phyloP scores from a whole-genome alignment of 2,888 invertebrate genomes.

The Agrotis clavis region DNA sequence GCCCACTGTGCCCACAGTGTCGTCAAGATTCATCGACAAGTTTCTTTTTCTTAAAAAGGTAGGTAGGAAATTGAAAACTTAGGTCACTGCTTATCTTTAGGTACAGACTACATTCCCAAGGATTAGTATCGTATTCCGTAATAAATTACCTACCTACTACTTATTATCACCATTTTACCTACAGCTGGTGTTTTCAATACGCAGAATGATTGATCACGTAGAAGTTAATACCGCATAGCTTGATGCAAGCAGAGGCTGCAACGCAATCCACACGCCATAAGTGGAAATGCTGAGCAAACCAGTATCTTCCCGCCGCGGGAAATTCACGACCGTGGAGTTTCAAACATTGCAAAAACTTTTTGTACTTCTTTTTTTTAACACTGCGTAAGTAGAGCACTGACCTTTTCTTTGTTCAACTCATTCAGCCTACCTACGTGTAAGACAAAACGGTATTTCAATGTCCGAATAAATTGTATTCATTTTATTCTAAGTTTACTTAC shows the following conservation, averaged over 20 bases:
- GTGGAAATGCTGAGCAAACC: slow-evolving; percentile 83
- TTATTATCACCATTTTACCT: slow-evolving; percentile 29
- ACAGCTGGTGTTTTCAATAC: slow-evolving; percentile 47
- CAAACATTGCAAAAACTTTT: slow-evolving; percentile 49
- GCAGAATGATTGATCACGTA: slow-evolving; percentile 77
- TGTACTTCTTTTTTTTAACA: slow-evolving; percentile 10
- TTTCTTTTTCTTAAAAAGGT: too few species aligned
- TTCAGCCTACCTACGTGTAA: neutral
- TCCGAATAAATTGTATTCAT: slow-evolving; percentile 8
- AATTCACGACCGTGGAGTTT: slow-evolving; percentile 70
- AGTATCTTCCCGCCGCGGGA: slow-evolving; percentile 78
- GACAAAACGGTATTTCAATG: slow-evolving; percentile 18
- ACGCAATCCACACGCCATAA: slow-evolving; percentile 77
- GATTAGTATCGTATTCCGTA: slow-evolving; percentile 12
- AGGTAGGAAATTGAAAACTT: neutral
- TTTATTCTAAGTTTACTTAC: slow-evolving; percentile 82
- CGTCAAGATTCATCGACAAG: too few species aligned
- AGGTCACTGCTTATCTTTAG: neutral
- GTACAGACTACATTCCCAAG: neutral
- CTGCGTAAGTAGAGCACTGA: slow-evolving; percentile 34
- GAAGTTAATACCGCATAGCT: slow-evolving; percentile 66
- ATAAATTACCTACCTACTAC: too few species aligned
- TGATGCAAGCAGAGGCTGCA: slow-evolving; percentile 63
- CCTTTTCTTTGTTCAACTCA: slow-evolving; percentile 24
- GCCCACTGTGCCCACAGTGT: too few species aligned